Percentiles rank a stretch among this genome's conserved stretches.
Evolutionary conservation across 2,113 vertebrate genomes (phyloP).

Genomic region (Daubentonia madagascariensis): DNA sequence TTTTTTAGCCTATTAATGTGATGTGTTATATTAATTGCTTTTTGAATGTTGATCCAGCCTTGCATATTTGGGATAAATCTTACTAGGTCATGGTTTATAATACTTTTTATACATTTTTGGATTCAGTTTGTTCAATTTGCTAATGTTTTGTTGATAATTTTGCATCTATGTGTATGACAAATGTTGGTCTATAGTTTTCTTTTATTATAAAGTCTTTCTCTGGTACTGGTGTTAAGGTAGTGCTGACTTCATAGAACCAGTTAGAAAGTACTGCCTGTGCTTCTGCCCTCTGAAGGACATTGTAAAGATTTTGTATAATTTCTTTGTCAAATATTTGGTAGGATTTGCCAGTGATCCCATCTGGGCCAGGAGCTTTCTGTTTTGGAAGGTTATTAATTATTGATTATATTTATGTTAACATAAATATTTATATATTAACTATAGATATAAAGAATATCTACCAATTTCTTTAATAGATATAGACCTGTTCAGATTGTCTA

Average conservation of each 20-base stretch:
- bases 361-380: neutral
- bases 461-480: neutral
- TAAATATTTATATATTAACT: neutral
- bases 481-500: neutral
- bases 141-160: neutral
- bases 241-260: neutral
- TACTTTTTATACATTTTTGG: neutral
- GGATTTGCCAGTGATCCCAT: neutral
- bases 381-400: neutral
- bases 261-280: neutral
- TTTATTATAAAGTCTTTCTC: neutral
- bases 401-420: too few species aligned
- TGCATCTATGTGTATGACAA: neutral
- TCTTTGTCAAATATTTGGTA: neutral
- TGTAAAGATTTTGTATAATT: neutral
- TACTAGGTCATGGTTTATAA: neutral
- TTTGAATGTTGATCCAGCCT: neutral
- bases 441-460: neutral
- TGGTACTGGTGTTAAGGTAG: neutral
- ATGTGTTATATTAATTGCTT: neutral
- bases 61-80: neutral
- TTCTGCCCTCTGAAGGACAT: neutral
- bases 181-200: neutral
- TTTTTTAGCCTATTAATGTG: neutral
- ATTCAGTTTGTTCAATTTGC: neutral